Percentiles rank a stretch among this genome's conserved stretches.
phyloP scores from a whole-genome alignment of 30 jellyfish, hydroid and myxozoan species.

The Mastigias papua region DNA sequence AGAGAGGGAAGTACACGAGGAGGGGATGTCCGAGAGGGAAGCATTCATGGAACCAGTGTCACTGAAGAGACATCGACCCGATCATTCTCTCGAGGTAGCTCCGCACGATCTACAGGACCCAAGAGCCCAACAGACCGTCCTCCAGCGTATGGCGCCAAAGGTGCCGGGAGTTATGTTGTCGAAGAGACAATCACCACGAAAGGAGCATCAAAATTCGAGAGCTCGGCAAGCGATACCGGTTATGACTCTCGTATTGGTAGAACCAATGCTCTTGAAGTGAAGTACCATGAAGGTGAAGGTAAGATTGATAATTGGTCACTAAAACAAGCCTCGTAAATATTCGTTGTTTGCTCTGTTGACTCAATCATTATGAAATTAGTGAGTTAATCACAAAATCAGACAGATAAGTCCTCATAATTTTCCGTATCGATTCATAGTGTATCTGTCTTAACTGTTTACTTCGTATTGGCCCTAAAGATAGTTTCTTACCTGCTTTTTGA shows the following conservation, averaged over 20 bases:
- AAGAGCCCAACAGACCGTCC: slow-evolving; percentile 76
- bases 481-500: no score
- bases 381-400: no score
- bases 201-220: slow-evolving; percentile 44
- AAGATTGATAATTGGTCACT: no score
- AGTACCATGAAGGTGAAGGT: slow-evolving; percentile 37
- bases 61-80: slow-evolving; percentile 63
- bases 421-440: no score
- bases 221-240: slow-evolving; percentile 35
- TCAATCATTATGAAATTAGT: no score
- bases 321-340: no score
- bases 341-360: no score
- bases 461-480: no score
- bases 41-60: slow-evolving; percentile 37
- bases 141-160: slow-evolving; percentile 60
- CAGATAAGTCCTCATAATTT: no score
- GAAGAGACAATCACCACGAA: slow-evolving; percentile 59
- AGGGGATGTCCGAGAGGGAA: slow-evolving; percentile 28
- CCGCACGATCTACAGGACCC: slow-evolving; percentile 58
- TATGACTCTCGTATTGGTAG: background rate
- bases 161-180: slow-evolving; percentile 43
- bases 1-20: slow-evolving; percentile 39
- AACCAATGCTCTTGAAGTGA: slow-evolving; percentile 27
- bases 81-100: slow-evolving; percentile 44
- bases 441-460: no score